phyloP scores from a whole-genome alignment of 2,797 vertebrate genomes.

The Loriculus beryllinus region DNA sequence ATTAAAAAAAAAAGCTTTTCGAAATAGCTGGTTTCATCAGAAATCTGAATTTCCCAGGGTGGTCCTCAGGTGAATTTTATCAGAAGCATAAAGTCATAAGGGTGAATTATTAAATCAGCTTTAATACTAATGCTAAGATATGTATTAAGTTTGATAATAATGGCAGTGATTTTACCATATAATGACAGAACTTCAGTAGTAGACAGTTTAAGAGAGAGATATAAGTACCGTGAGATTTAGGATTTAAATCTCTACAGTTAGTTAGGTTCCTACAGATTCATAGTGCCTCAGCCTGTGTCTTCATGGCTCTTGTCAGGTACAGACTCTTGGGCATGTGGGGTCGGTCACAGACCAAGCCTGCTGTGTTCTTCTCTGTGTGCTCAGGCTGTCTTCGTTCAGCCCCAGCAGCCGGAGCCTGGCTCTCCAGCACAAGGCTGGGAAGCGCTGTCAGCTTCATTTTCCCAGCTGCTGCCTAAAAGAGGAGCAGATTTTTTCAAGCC shows the following conservation, averaged over 20 bases:
- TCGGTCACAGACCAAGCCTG: background rate
- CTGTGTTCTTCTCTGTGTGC: accelerated
- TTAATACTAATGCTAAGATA: background rate
- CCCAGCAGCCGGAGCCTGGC: background rate
- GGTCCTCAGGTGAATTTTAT: background rate
- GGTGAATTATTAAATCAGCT: background rate
- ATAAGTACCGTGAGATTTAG: background rate
- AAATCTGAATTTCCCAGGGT: background rate
- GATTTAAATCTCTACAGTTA: background rate
- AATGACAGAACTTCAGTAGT: background rate
- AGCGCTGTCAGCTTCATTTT: background rate
- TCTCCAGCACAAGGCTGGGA: background rate
- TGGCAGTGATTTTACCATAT: background rate
- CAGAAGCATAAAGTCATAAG: background rate
- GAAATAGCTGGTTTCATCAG: background rate
- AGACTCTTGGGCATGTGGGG: background rate
- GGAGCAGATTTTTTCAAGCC: conserved; percentile 45
- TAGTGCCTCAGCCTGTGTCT: accelerated
- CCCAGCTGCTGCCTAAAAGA: conserved; percentile 28
- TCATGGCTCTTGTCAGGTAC: background rate
- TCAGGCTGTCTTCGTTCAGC: background rate
- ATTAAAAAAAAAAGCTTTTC: background rate
- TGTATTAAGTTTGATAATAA: background rate
- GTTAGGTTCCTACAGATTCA: background rate
- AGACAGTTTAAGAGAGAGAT: background rate